Evolutionary conservation across 2,797 vertebrate species (phyloP), one percentile per base, ranked within the genome.

Genomic region (Arnoldichthys spilopterus): DNA sequence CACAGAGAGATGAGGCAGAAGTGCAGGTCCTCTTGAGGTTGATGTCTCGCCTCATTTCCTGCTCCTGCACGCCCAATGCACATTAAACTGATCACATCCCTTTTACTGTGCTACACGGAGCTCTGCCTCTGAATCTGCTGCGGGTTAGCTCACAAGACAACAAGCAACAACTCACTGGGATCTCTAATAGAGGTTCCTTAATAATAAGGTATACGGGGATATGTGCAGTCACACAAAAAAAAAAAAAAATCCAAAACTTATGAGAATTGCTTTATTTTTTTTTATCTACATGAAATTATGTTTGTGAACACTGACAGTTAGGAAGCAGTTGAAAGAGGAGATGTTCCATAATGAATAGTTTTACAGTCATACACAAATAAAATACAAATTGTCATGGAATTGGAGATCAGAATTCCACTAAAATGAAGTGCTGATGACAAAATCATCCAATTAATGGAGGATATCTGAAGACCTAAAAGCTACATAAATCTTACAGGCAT

Each of bases 1-100:
- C 30, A 74, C 8, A 30, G 4, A 62, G 58, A 47, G 24, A 26
- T 56, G 54, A 56, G 69, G 34, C 72, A 76, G 67, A 66, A 51
- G 53, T 45, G 64, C 78, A 81, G 54, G 68, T 79, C 72, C 56
- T 30, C 40, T 43, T 67, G 77, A 74, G 74, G 77, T 74, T 62
- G 28, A 66, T 32, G 61, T 76, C 63, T 73, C 24, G 7, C 63
- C 53, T 61, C 81, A 67, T 66, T 83, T 85, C 78, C 84, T 4
- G 26, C 16, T 85, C 78, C 84, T 4, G 26, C 16, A 1, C 16
- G 43, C 32, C 22, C 72, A 70, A 37, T 20, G n/a, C 53, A 24
- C 20, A 26, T 37, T n/a, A 49, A 63, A 51, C 69, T 15, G 37
- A 69, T 80, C 62, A 62, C 59, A 49, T 79, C 64, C 72, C 30